Base-by-base conservation (phyloP, 2,113 vertebrate species). In the Tupaia tana region DNA sequence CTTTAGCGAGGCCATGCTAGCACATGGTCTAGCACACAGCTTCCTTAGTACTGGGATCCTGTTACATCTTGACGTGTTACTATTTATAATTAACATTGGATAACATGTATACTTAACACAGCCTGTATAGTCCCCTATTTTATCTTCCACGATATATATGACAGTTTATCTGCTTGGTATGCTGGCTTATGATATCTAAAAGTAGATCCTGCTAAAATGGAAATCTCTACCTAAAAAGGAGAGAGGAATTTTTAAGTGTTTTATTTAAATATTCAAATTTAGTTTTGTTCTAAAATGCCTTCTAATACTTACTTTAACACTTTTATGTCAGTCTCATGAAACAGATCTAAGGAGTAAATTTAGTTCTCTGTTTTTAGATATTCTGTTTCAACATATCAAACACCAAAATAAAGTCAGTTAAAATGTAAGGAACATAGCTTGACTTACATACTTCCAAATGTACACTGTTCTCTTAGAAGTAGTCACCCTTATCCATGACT, bases 321-420 rank as follows among this genome's bases (percentile, higher is more conserved):
- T 88, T 91, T 77, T 61, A 63, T 73, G 14, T 79, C 70, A 64
- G 91, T 61, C 73, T 82, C 66, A 71, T 66, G 22, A 79, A 97
- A 89, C 58, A 87, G 18, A 73, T 69, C 31, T 91, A 31, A 71
- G 81, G 25, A 66, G 43, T 86, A 93, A 78, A 86, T 82, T 86
- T 81, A 61, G 27, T 78, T 97, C 93, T 75, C 27, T 78, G 52
- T 73, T 90, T 95, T 82, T 89, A 89, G 88, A 56, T 82, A 86
- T 7, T 83, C 56, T 59, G 8, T 81, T 91, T 95, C 43, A 92
- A 22, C 22, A 67, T 92, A 80, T 52, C 67, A 86, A 61, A 74
- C 95, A 90, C 58, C 54, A 61, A 82, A 85, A 91, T 82, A 75
- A 81, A 90, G 9, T 71, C 22, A 92, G 86, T 86, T 94, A 94